Conservation (phyloP, 2,113 vertebrate genomes). For the Emydura subglobosa region DNA sequence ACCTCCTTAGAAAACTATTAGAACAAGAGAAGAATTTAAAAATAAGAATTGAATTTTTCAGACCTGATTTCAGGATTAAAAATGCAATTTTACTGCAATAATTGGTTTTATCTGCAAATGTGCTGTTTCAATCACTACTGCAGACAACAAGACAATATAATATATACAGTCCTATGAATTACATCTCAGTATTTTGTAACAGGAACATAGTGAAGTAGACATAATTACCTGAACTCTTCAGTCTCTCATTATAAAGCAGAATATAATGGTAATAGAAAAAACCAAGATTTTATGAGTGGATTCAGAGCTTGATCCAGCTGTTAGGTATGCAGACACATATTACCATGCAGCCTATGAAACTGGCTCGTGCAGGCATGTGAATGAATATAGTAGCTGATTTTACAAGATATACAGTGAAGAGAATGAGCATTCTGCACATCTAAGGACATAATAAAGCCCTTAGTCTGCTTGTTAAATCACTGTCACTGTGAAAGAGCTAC, state of each 20-base stretch:
- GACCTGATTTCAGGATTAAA: conserved; percentile 35
- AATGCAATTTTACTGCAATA: conserved; percentile 43
- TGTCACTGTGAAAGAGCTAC: neutral
- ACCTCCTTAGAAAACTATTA: conserved; percentile 46
- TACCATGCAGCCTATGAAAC: conserved; percentile 13
- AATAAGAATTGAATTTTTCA: neutral
- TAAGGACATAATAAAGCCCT: conserved; percentile 7
- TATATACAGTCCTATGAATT: conserved; percentile 43
- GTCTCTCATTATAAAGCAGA: conserved; percentile 45
- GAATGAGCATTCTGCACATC: conserved; percentile 17
- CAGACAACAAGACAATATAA: conserved; percentile 33
- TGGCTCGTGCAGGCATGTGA: conserved; percentile 8
- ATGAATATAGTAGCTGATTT: conserved; percentile 32
- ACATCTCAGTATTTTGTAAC: neutral
- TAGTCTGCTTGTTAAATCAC: neutral
- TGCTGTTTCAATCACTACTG: conserved; percentile 30
- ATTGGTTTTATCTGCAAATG: conserved; percentile 6
- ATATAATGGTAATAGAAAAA: neutral
- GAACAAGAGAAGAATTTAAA: neutral
- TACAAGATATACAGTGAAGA: neutral
- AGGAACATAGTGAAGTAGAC: neutral
- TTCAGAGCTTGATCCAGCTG: conserved; percentile 24
- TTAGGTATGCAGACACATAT: conserved; percentile 42
- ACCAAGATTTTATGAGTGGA: neutral
- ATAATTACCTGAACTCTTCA: conserved; percentile 52